Percentiles rank a stretch among this genome's conserved stretches.
phyloP scores from a whole-genome alignment of 2,797 vertebrate genomes.

The Alcedo atthis region DNA sequence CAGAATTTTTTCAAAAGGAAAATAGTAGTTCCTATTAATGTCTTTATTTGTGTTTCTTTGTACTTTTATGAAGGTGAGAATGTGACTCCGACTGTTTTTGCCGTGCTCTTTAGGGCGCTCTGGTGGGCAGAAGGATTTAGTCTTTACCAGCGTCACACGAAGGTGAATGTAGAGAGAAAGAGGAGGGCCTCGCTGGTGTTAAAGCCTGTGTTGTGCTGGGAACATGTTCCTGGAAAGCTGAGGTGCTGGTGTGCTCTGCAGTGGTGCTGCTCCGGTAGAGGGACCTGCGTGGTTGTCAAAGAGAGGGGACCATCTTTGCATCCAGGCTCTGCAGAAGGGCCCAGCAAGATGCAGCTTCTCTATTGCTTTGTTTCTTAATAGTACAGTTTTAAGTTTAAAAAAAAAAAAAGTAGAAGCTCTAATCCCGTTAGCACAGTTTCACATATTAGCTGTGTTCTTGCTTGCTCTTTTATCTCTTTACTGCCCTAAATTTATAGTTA shows the following conservation, averaged over 20 bases:
- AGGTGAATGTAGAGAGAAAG: neutral
- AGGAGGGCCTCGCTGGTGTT: too few species aligned
- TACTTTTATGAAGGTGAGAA: neutral
- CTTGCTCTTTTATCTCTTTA: neutral
- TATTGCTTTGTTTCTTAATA: neutral
- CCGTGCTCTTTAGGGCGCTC: too few species aligned
- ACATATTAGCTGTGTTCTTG: neutral
- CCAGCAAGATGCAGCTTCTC: neutral
- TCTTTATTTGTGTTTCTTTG: neutral
- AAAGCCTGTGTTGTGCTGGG: neutral
- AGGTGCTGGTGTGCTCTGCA: neutral
- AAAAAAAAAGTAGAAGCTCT: neutral
- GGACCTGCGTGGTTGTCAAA: fast-evolving
- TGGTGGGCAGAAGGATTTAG: neutral
- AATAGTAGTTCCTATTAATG: neutral
- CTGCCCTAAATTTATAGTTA: neutral
- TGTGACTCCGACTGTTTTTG: too few species aligned
- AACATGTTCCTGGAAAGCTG: neutral
- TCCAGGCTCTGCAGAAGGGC: neutral
- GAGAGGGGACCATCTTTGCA: neutral
- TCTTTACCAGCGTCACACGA: neutral
- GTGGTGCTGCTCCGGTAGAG: neutral
- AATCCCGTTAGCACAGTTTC: neutral
- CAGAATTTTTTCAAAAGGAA: neutral
- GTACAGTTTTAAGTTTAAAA: neutral